Percentiles rank a stretch among this genome's conserved stretches.
These are phyloP conservation scores for Euzophera pinguis DNA, from an alignment of 2,888 invertebrate genomes.

Conservation along the genomic window DNA sequence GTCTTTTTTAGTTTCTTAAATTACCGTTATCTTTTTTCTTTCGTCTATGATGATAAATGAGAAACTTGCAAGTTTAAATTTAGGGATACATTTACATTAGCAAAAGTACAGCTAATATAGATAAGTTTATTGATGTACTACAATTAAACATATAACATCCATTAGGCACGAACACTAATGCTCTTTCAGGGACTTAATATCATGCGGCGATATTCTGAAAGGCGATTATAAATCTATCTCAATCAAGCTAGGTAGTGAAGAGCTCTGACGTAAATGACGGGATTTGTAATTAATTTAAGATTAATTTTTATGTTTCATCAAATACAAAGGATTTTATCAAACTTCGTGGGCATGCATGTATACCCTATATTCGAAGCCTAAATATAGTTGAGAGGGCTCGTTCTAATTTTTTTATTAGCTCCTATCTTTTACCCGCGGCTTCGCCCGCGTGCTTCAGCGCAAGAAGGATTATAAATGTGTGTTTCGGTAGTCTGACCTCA, in stretches of 20 bases:
- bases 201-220: conserved; percentile 51
- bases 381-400: no score
- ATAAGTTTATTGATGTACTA: background rate
- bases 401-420: no score
- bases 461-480: no score
- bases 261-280: conserved; percentile 57
- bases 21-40: no score
- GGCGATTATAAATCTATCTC: conserved; percentile 60
- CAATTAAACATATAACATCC: conserved; percentile 37
- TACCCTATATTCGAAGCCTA: conserved; percentile 29
- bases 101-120: background rate
- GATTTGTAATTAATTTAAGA: conserved; percentile 67
- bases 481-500: no score
- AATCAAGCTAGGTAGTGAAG: conserved; percentile 34
- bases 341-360: conserved; percentile 50
- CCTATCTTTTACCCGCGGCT: no score
- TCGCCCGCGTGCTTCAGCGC: no score
- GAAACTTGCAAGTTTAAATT: no score
- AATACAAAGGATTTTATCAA: conserved; percentile 66
- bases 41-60: no score
- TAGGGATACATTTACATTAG: no score
- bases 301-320: conserved; percentile 68
- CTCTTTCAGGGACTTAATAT: conserved; percentile 46
- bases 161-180: conserved; percentile 44
- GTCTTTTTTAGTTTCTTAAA: no score